Evolutionary conservation across 2,888 invertebrate species (phyloP), one percentile per base, ranked within the genome.

Genomic region (Saturnia japonica): DNA sequence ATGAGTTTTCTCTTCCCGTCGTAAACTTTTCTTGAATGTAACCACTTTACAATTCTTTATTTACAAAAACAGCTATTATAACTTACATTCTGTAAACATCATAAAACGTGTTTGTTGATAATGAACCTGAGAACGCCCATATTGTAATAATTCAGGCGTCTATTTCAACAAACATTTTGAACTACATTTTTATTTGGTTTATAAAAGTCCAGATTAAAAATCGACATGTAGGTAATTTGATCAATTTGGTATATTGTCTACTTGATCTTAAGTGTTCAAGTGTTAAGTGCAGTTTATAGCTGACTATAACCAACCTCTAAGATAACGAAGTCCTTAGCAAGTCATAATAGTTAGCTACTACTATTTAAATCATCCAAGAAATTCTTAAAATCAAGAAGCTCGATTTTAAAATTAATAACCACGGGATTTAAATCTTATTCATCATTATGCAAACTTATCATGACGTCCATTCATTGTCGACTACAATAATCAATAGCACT

Each of bases 1-100:
- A 70, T 42, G 42, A 51, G 66, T 70, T 42, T 70, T 70, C 66
- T 42, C 54, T 70, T 70, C 70, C 66, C 43, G 67, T 51, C 66
- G 42, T 43, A 70, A 66, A 47, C 51, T 47, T 40, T 70, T 66
- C 62, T 51, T 47, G 16, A 34, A 69, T 47, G 51, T 66, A 22
- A 67, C 25, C 45, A 51, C n/a, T 70, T 64, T 54, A 66, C 40
- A 25, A 67, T 42, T 67, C 40, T n/a, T 70, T 70, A 70, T 70
- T 70, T 66, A 66, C 40, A 7, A 64, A 64, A 40, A n/a, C 7
- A 40, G n/a, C 40, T 64, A 40, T 64, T 60, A 60, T 60, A 60
- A 28, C 12, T 60, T 60, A 60, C 57, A 6, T 60, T 22, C 11
- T 6, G 25, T 57, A 25, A 57, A 57, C 25, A 57, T 57, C 25